A percentile compares a stretch with the other conserved stretches of the same genome.
Evolutionary conservation across 2,888 invertebrate genomes (phyloP).

Genomic region (Drosophila melanosoma): DNA sequence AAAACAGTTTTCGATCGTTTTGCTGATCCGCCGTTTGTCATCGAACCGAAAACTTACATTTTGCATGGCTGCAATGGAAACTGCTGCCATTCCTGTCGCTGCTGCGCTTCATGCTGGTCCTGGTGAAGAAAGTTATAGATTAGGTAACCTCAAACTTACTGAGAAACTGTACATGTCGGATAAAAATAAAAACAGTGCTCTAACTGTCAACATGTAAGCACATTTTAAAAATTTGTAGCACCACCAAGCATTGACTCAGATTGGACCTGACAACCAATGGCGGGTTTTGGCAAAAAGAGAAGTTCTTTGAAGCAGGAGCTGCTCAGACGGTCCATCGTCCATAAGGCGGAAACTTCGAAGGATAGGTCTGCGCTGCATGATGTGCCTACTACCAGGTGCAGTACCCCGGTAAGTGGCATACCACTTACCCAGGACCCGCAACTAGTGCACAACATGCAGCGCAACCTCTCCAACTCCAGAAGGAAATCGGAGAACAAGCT

Average conservation of each 20-base stretch:
- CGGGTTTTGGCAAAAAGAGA: slow-evolving; percentile 26
- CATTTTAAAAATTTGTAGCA: slow-evolving; percentile 18
- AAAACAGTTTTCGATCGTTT: slow-evolving; percentile 53
- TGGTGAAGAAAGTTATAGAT: not conserved
- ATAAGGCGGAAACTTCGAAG: not conserved
- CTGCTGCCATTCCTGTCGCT: slow-evolving; percentile 9
- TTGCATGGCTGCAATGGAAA: slow-evolving; percentile 1
- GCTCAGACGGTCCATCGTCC: slow-evolving; percentile 33
- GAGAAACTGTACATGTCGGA: not conserved
- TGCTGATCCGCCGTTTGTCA: slow-evolving; percentile 51
- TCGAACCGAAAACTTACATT: slow-evolving; percentile 39
- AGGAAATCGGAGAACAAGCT: not conserved
- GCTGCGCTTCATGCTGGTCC: slow-evolving; percentile 13
- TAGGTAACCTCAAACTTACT: not conserved
- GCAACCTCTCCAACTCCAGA: slow-evolving; percentile 1
- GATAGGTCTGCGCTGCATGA: slow-evolving; percentile 15
- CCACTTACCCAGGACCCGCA: slow-evolving; percentile 10
- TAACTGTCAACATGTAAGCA: not conserved
- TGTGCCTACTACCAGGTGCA: slow-evolving; percentile 1
- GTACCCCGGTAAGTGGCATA: not conserved
- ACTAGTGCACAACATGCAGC: slow-evolving; percentile 21
- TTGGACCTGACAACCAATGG: slow-evolving; percentile 39
- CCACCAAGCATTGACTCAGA: slow-evolving; percentile 14
- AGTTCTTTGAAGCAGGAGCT: slow-evolving; percentile 44
- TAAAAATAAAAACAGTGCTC: not conserved